Conservation (phyloP, 2,797 vertebrate genomes). For the Lacerta agilis region DNA sequence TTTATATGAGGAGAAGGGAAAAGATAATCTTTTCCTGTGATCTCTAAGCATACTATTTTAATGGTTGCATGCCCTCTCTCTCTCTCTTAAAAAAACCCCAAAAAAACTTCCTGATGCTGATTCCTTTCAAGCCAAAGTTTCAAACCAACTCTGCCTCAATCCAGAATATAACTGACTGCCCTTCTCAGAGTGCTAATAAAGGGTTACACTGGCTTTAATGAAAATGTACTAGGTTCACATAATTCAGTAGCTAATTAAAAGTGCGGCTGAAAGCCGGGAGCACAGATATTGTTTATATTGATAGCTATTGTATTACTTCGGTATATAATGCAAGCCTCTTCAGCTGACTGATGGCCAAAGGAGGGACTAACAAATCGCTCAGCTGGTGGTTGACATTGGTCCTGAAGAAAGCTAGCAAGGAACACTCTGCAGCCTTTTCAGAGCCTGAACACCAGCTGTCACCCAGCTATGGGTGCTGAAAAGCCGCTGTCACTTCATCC, state of each 20-base stretch:
- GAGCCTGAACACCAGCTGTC: constrained; percentile 95
- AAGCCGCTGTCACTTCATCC: constrained; percentile 95
- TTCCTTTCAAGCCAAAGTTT: constrained; percentile 67
- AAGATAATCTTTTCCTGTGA: constrained; percentile 56
- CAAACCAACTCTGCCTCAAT: constrained; percentile 59
- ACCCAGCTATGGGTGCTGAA: constrained; percentile 92
- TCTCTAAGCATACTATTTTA: constrained; percentile 65
- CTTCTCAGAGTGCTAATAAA: constrained; percentile 72
- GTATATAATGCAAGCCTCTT: constrained; percentile 81
- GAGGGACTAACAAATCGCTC: constrained; percentile 81
- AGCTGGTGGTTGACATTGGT: constrained; percentile 85
- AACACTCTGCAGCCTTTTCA: constrained; percentile 88
- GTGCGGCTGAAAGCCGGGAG: constrained; percentile 67
- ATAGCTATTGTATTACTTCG: constrained; percentile 81
- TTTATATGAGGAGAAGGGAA: constrained; percentile 55
- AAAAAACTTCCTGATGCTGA: constrained; percentile 59
- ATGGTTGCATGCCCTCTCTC: constrained; percentile 19
- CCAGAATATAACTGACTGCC: constrained; percentile 48
- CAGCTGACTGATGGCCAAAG: constrained; percentile 82
- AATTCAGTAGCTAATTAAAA: constrained; percentile 79
- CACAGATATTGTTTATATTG: constrained; percentile 77
- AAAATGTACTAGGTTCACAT: constrained; percentile 71
- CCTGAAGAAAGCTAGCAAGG: constrained; percentile 83
- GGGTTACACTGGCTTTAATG: constrained; percentile 70
- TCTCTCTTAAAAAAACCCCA: constrained; percentile 64